Evolutionary conservation across 1,140 invertebrate species (phyloP).

Genomic region (Drosophila lacertosa): DNA sequence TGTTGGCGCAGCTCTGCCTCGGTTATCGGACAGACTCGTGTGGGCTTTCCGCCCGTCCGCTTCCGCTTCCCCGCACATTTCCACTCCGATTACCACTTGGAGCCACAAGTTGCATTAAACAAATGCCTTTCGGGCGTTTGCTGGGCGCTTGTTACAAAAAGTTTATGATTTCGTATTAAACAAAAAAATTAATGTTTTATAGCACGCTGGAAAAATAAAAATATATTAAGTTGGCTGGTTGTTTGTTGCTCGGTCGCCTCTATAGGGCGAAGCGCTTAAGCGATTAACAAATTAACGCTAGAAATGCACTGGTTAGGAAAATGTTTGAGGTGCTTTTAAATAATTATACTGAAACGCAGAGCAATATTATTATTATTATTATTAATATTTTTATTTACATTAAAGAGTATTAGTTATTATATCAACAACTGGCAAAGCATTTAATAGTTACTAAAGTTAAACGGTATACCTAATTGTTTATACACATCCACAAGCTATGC

Average conservation of each 20-base stretch:
- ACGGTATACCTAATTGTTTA: not conserved
- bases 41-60: conserved; percentile 9
- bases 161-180: conserved; percentile 80
- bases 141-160: conserved; percentile 77
- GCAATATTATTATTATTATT: not conserved
- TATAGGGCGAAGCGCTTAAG: not conserved
- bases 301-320: not conserved
- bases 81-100: conserved; percentile 32
- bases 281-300: conserved; percentile 38
- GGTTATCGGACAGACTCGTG: conserved; percentile 55
- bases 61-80: not conserved
- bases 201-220: conserved; percentile 55
- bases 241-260: conserved; percentile 2
- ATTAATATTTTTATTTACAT: too few relatives aligned
- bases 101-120: conserved; percentile 53
- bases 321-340: not conserved
- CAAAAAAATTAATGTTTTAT: conserved; percentile 79
- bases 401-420: too few relatives aligned
- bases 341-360: not conserved
- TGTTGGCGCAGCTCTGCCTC: conserved; percentile 20
- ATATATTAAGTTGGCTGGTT: conserved; percentile 45
- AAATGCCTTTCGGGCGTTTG: conserved; percentile 75
- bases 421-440: too few relatives aligned
- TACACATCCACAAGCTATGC: not conserved
- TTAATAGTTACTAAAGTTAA: too few relatives aligned